These are phyloP conservation scores for Mormoops blainvillei DNA, from an alignment of 2,113 vertebrate species.

Conservation along the genomic window DNA sequence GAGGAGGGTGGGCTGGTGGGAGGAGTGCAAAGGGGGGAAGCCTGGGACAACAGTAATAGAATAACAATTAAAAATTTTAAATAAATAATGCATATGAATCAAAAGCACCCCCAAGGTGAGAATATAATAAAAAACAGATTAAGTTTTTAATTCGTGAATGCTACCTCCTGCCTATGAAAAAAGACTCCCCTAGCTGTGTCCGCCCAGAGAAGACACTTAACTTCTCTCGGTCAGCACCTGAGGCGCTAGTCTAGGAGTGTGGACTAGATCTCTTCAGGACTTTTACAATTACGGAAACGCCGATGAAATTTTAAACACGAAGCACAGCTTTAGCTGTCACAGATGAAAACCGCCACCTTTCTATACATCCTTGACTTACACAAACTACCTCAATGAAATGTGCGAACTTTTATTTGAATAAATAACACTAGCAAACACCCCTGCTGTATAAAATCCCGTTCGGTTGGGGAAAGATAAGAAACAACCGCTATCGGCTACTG, in stretches of 20 bases:
- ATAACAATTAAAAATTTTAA: no score
- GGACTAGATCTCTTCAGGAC: neutral
- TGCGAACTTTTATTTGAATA: neutral
- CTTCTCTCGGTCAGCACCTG: neutral
- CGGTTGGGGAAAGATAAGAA: neutral
- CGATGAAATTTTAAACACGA: neutral
- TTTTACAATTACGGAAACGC: neutral
- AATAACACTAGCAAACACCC: neutral
- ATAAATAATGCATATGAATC: neutral
- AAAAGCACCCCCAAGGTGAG: neutral
- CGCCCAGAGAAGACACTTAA: neutral
- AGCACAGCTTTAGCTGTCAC: neutral
- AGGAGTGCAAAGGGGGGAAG: no score
- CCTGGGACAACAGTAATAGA: no score
- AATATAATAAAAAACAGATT: neutral
- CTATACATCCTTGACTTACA: neutral
- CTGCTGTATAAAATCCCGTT: neutral
- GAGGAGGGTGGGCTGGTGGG: no score
- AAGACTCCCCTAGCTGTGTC: neutral
- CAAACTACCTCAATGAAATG: neutral
- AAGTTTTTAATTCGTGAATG: neutral
- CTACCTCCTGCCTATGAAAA: neutral
- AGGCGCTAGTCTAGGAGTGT: neutral
- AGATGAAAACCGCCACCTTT: neutral
- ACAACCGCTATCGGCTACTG: neutral